Percentiles rank a stretch among this genome's conserved stretches.
Conservation (phyloP, 2,113 vertebrate species). For the Chitala chitala region DNA sequence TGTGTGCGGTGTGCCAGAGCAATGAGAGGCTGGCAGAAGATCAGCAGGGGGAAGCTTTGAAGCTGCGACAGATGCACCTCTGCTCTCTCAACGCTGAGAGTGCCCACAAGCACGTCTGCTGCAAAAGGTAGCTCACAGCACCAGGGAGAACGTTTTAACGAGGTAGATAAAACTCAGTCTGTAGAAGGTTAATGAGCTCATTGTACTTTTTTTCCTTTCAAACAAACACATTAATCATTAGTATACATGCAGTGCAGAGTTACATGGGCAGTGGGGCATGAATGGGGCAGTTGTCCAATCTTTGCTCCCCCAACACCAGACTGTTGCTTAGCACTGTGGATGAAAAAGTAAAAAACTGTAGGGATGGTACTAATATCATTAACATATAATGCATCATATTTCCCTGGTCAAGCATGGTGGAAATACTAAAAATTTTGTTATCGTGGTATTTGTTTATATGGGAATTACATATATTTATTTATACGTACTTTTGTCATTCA, state of each 20-base stretch:
- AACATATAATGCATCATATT: too few relatives aligned
- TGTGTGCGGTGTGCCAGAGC: not conserved
- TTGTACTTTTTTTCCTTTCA: slow-evolving; percentile 30
- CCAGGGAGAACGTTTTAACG: slow-evolving; percentile 21
- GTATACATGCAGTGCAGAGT: slow-evolving; percentile 33
- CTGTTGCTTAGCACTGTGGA: not conserved
- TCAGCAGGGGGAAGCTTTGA: slow-evolving; percentile 1
- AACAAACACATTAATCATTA: slow-evolving; percentile 38
- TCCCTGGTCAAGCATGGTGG: too few relatives aligned
- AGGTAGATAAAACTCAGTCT: slow-evolving; percentile 28
- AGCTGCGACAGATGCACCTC: slow-evolving; percentile 32
- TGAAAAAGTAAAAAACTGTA: not conserved
- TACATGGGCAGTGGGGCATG: not conserved
- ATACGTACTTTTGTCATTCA: too few relatives aligned
- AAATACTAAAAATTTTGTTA: too few relatives aligned
- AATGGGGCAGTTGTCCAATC: slow-evolving; percentile 15
- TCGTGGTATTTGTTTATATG: too few relatives aligned
- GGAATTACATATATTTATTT: too few relatives aligned
- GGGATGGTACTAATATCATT: too few relatives aligned
- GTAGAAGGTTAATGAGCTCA: slow-evolving; percentile 38
- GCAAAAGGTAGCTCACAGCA: slow-evolving; percentile 30
- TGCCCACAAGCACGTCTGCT: slow-evolving; percentile 24
- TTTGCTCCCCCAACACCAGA: slow-evolving; percentile 25
- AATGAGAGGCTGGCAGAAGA: not conserved
- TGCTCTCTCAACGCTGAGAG: slow-evolving; percentile 20